Percentiles rank a stretch among this genome's conserved stretches.
phyloP scores from a whole-genome alignment of 2,113 vertebrate species.

The Pomatorhinus ruficollis region DNA sequence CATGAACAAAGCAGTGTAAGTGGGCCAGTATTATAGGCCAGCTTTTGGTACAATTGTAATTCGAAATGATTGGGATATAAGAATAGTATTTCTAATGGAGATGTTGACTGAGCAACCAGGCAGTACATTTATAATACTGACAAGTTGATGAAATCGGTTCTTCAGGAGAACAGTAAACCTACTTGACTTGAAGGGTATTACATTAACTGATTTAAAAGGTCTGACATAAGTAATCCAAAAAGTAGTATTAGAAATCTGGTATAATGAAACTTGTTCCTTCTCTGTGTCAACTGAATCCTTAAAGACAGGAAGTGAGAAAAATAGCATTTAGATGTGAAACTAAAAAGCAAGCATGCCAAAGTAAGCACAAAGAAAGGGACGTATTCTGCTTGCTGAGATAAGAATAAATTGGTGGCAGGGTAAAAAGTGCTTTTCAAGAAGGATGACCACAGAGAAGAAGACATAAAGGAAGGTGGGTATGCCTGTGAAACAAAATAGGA shows the following conservation, averaged over 20 bases:
- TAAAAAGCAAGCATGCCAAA: not conserved
- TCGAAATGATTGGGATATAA: slow-evolving; percentile 31
- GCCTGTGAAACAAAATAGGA: not conserved
- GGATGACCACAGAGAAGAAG: not conserved
- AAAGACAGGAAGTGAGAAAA: not conserved
- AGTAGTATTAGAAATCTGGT: not conserved
- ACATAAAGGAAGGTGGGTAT: not conserved
- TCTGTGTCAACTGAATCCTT: not conserved
- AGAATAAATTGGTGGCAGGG: not conserved
- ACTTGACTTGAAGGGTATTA: not conserved
- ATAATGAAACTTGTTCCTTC: not conserved
- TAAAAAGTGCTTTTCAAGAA: not conserved
- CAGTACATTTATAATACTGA: not conserved
- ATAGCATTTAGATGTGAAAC: not conserved
- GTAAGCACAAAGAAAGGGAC: not conserved
- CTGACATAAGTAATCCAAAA: not conserved
- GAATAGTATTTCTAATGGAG: slow-evolving; percentile 38
- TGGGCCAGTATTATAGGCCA: not conserved
- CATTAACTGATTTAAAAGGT: slow-evolving; percentile 40
- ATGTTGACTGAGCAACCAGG: slow-evolving; percentile 1
- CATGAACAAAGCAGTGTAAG: not conserved
- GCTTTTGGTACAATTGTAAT: not conserved
- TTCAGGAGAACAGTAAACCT: not conserved
- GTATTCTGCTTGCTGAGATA: not conserved
- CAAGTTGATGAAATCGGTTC: not conserved